Base-by-base conservation (phyloP, 1,140 invertebrate species). In the Tetragnatha versicolor region DNA sequence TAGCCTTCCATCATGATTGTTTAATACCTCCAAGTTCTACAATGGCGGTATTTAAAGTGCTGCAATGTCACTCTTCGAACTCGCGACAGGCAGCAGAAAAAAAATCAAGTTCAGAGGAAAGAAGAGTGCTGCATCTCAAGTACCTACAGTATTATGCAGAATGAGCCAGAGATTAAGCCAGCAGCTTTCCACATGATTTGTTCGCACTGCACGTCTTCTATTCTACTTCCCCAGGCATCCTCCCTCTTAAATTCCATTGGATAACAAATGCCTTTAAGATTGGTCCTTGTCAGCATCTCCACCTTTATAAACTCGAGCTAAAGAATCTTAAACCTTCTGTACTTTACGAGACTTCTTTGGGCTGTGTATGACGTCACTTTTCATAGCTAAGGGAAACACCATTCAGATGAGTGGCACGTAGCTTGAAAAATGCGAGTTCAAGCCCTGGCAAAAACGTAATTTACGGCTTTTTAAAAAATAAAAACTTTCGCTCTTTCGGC, bases 201-300 rank as follows among this genome's bases (percentile, higher is more conserved):
- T n/a, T 45, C 20, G 20, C 63, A 10, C 12, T n/a, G 35, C 63
- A 66, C 63, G 63, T 27, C 49, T 42, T 42, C 25, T 17, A 25
- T 31, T 22, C 33, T 31, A 29, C 49, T 29, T 27, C 31, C 42
- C 1, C 22, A 25, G 9, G 1, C 14, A 7, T n/a, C 42, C 20
- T 25, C 37, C 33, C 27, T 37, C 20, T 42, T n/a, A 47, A 20
- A 47, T 27, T 27, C 27, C 27, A 29, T 22, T 9, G 39, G 27
- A 31, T 66, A 66, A 66, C 42, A 66, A 51, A 51, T 51, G 9
- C 9, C 20, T 51, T 51, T 51, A 51, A 51, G 63, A 66, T 66
- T 66, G 63, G 63, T 31, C 49, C 35, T 66, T 66, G 42, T 65
- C 61, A 49, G 20, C 47, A 66, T 66, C 25, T 17, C 31, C 42